These are phyloP conservation scores for Leptopilina boulardi DNA, from an alignment of 1,140 invertebrate species.

Conservation along the genomic window DNA sequence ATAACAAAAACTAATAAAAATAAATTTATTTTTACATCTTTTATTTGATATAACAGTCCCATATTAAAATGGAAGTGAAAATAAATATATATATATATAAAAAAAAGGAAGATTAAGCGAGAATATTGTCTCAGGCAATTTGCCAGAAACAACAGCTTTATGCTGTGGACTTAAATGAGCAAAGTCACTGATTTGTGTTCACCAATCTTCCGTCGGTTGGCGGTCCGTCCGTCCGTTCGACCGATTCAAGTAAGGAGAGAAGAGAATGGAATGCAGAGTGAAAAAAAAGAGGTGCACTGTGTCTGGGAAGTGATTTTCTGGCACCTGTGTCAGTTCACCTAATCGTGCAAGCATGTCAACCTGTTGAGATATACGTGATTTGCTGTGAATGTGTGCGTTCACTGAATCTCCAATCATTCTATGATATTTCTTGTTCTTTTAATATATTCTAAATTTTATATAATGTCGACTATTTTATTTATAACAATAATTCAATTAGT, in stretches of 20 bases:
- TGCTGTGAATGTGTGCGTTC: not conserved
- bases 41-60: too few species aligned
- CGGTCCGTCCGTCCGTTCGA: not conserved
- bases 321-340: conserved; percentile 12
- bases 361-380: conserved; percentile 12
- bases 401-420: not conserved
- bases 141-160: conserved; percentile 22
- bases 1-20: too few species aligned
- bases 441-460: too few species aligned
- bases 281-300: conserved; percentile 25
- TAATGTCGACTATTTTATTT: too few species aligned
- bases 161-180: not conserved
- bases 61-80: too few species aligned
- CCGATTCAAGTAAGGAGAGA: not conserved
- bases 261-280: conserved; percentile 28
- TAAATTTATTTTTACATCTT: too few species aligned
- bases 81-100: too few species aligned
- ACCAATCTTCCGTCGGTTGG: not conserved
- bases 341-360: conserved; percentile 28
- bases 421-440: not conserved
- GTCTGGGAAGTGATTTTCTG: conserved; percentile 31
- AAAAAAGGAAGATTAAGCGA: not conserved
- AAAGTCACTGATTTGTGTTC: conserved; percentile 5
- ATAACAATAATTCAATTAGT: too few species aligned
- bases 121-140: conserved; percentile 3